Percentiles rank a stretch among this genome's conserved stretches.
phyloP scores from a whole-genome alignment of 1,140 invertebrate species.

The Ectropis grisescens region DNA sequence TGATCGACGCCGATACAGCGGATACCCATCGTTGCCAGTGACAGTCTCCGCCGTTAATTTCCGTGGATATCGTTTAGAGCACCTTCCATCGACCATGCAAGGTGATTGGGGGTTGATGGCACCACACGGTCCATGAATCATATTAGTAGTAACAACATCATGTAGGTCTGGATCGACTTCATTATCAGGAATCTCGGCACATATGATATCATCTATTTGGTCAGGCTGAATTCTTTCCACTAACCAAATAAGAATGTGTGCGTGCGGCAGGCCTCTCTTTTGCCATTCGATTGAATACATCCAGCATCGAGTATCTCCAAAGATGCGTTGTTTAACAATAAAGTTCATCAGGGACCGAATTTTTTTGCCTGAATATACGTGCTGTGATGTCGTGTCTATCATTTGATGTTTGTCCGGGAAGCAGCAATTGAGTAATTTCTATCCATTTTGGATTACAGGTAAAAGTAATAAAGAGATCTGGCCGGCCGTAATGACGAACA shows the following conservation, averaged over 20 bases:
- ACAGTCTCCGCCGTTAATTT: not conserved
- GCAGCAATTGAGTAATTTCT: not conserved
- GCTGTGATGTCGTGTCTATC: not conserved
- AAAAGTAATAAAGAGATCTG: not conserved
- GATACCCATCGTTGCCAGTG: not conserved
- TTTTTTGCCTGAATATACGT: not conserved
- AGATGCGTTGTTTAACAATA: not conserved
- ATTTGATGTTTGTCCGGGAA: not conserved
- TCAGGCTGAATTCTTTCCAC: not conserved
- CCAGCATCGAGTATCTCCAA: not conserved
- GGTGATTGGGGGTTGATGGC: not conserved
- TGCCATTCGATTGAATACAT: slow-evolving; percentile 1
- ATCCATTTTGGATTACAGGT: not conserved
- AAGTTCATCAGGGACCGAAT: not conserved
- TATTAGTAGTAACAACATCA: not conserved
- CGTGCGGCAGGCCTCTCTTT: not conserved
- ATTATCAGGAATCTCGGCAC: not conserved
- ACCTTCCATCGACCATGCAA: not conserved
- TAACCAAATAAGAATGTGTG: not conserved
- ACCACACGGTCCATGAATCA: not conserved
- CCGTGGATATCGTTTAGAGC: not conserved
- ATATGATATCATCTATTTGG: not conserved
- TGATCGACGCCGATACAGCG: slow-evolving; percentile 4
- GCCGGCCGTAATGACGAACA: not conserved
- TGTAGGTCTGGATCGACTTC: not conserved